Evolutionary conservation across 2,113 vertebrate species (phyloP), one percentile per base, ranked within the genome.

Genomic region (Trogon melanurus): DNA sequence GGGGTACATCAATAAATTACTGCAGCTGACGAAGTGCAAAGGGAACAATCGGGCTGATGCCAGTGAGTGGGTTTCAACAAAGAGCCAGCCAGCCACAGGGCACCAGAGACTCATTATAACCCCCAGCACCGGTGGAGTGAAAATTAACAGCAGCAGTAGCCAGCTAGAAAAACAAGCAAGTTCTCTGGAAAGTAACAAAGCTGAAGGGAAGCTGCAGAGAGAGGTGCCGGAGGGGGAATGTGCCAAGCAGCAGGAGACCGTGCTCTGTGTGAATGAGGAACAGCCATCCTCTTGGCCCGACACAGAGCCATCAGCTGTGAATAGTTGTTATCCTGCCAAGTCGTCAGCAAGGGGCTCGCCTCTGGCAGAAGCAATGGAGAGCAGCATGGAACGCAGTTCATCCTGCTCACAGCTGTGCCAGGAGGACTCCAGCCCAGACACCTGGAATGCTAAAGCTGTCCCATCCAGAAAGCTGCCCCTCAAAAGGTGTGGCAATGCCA

Each of bases 1-100:
- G 29, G 98, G 98, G 82, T 99, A 99, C 79, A 99, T 99, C 69
- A 96, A 98, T 95, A 98, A 98, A 97, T 96, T 99, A 23, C 97
- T 99, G 30, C 97, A 98, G 76, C 98, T 98, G 87, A 98, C 96
- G 2, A 96, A 97, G 60, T 98, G 93, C 96, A 98, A 78, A 86
- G 94, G 95, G 45, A 71, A 56, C 64, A 66, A 86, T 89, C 95
- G 51, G 3, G 88, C 64, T 41, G 98, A 97, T 34, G 70, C 36
- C 66, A 32, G 53, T 9, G 89, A 96, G 29, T 54, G 88, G 78
- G 74, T 85, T 16, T 73, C 94, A 66, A 92, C 96, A 8, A 88
- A 95, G 58, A 34, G 20, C 19, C 96, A 96, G 16, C 57, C 29
- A 18, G 41, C 95, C 10, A 12, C 89, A 23, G 6, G 81, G 85